A percentile compares a stretch with the other conserved stretches of the same genome.
Conservation (phyloP, 2,113 vertebrate species). For the Centropristis striata region DNA sequence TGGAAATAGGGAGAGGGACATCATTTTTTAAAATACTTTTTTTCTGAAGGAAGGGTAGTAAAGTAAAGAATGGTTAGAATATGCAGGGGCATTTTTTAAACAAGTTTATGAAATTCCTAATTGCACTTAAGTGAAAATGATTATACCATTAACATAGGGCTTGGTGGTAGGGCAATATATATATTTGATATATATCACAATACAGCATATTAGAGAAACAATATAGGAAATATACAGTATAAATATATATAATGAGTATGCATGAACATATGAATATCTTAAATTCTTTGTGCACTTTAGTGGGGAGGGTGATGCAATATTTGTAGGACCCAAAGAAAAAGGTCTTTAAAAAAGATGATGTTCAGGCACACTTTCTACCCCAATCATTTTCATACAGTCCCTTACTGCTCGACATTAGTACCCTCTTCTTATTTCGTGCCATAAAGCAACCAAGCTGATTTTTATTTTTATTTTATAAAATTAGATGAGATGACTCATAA, state of each 20-base stretch:
- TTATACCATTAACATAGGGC: not conserved
- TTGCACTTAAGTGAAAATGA: not conserved
- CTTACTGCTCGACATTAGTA: constrained; percentile 4
- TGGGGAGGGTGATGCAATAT: not conserved
- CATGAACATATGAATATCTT: too few relatives aligned
- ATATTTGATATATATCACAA: too few relatives aligned
- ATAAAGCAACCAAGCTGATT: constrained; percentile 32
- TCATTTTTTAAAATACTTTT: too few relatives aligned
- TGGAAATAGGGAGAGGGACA: too few relatives aligned
- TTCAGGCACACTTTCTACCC: not conserved
- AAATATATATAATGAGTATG: too few relatives aligned
- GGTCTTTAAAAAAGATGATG: not conserved
- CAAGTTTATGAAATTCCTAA: not conserved
- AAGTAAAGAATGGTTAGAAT: not conserved
- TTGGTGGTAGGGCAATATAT: too few relatives aligned
- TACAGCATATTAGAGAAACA: too few relatives aligned
- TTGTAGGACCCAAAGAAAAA: not conserved
- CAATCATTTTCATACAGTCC: not conserved
- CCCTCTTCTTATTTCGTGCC: constrained; percentile 9
- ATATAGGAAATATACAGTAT: too few relatives aligned
- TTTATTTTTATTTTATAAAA: constrained; percentile 13
- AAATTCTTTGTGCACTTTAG: not conserved
- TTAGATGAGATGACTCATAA: constrained; percentile 44
- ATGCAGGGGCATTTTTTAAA: not conserved
- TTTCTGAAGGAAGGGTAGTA: not conserved